Evolutionary conservation across 1,140 invertebrate genomes (phyloP).

Genomic region (Dreissena rostriformis): DNA sequence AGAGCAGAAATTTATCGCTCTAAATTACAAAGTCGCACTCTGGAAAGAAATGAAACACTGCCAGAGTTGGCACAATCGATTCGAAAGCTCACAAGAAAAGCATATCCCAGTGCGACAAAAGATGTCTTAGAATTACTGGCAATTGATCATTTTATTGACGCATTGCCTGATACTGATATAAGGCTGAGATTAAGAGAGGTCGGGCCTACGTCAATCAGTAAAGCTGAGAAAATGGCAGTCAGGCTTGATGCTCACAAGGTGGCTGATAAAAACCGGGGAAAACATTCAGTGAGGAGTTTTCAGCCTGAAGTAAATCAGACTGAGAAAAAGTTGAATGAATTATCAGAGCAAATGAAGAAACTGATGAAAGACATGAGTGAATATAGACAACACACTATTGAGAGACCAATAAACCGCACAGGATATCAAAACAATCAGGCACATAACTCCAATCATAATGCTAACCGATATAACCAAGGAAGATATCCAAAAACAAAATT

Average conservation of each 20-base stretch:
- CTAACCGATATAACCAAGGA: too few species aligned
- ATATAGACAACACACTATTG: neutral
- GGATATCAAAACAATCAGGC: neutral
- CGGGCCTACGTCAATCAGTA: conserved; percentile 33
- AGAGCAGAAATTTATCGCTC: conserved; percentile 34
- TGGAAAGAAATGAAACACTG: conserved; percentile 27
- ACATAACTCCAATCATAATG: too few species aligned
- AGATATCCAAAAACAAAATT: neutral
- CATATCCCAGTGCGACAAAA: conserved; percentile 43
- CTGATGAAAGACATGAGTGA: neutral
- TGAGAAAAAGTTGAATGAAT: neutral
- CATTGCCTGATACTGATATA: conserved; percentile 51
- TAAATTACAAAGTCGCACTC: conserved; percentile 43
- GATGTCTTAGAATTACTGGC: conserved; percentile 36
- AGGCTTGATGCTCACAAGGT: conserved; percentile 26
- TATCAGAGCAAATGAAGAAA: neutral
- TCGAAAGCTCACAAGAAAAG: conserved; percentile 49
- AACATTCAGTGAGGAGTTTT: neutral
- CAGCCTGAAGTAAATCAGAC: neutral
- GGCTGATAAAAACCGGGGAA: conserved; percentile 16
- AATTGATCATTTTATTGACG: conserved; percentile 57
- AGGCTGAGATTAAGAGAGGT: conserved; percentile 50
- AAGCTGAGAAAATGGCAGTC: conserved; percentile 40
- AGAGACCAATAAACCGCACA: too few species aligned
- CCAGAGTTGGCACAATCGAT: conserved; percentile 43